Percentiles rank a stretch among this genome's conserved stretches.
phyloP scores from a whole-genome alignment of 2,113 vertebrate species.

The Cyprinodon variegatus region DNA sequence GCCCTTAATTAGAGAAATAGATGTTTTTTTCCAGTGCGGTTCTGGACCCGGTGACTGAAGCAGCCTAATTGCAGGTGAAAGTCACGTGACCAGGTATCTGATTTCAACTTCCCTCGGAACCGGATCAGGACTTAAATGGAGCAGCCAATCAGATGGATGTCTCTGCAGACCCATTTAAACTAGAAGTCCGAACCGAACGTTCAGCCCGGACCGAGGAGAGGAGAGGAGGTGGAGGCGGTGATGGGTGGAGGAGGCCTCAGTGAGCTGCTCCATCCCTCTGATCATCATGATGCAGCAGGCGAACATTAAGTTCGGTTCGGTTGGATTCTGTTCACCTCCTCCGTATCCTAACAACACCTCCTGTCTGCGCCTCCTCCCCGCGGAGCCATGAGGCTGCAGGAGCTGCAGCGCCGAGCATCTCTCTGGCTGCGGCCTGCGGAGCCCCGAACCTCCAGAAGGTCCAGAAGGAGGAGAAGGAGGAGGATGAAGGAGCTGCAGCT shows the following conservation, averaged over 20 bases:
- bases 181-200: background rate
- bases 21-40: background rate
- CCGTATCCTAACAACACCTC: background rate
- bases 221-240: background rate
- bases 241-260: conserved; percentile 10
- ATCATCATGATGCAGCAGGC: conserved; percentile 32
- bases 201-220: background rate
- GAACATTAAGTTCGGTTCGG: conserved; percentile 3
- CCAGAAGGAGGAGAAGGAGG: background rate
- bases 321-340: background rate
- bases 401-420: background rate
- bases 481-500: conserved; percentile 1
- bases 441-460: background rate
- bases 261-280: conserved; percentile 27
- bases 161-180: background rate
- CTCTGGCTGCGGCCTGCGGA: background rate
- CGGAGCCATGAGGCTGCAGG: background rate
- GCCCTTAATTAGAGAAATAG: too few species aligned
- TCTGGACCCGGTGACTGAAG: background rate
- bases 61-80: background rate
- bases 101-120: background rate
- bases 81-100: background rate
- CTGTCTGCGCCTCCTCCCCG: background rate
- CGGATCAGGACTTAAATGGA: background rate
- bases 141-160: background rate